These are phyloP conservation scores for Muraenolepis orangiensis DNA, from an alignment of 2,797 vertebrate genomes.

Conservation along the genomic window DNA sequence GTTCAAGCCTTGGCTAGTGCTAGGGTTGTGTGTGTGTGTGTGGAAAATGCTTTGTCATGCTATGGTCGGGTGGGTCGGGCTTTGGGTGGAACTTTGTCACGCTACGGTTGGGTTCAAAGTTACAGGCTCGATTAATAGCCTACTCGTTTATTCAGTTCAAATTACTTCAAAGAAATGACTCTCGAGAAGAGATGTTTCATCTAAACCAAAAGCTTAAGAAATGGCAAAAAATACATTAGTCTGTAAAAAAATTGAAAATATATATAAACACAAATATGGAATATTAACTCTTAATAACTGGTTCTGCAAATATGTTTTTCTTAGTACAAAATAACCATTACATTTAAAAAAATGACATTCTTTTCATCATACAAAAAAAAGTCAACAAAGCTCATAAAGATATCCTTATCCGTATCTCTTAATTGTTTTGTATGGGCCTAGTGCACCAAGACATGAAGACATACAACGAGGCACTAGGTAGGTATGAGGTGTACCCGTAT, in stretches of 20 bases:
- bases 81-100: background rate
- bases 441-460: background rate
- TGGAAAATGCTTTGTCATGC: background rate
- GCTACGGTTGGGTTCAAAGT: background rate
- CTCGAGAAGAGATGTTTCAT: background rate
- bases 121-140: background rate
- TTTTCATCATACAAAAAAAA: background rate
- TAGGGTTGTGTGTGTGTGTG: background rate
- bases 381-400: background rate
- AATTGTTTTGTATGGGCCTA: background rate
- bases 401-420: background rate
- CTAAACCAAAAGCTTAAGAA: background rate
- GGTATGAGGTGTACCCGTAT: slow-evolving; percentile 72
- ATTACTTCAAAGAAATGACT: background rate
- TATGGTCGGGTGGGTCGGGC: background rate
- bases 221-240: background rate
- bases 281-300: too few species aligned
- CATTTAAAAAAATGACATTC: too few species aligned
- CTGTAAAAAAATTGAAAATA: too few species aligned
- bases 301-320: background rate
- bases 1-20: background rate
- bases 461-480: background rate
- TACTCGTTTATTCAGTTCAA: background rate
- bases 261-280: too few species aligned
- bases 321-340: too few species aligned